Base-by-base conservation (phyloP, 1,140 invertebrate species). In the Steinernema khuongi region DNA sequence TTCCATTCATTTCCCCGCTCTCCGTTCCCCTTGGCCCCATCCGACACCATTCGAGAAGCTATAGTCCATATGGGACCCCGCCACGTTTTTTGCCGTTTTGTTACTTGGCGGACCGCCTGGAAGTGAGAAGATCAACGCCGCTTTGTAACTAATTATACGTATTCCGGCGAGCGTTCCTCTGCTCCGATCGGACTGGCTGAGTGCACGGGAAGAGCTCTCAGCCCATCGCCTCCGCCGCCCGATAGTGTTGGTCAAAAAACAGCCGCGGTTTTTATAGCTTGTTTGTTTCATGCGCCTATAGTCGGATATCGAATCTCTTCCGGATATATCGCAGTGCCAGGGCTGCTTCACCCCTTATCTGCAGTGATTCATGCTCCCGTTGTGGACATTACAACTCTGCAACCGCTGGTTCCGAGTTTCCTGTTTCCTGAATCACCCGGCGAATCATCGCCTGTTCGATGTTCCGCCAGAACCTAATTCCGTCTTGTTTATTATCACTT, bases 181-280 rank as follows among this genome's bases (percentile, higher is more conserved):
- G 36, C 36, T n/a, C 7, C n/a, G n/a, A n/a, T n/a, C n/a, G n/a
- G n/a, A n/a, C 50, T 14, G 50, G n/a, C n/a, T n/a, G 36, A 60
- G 19, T 60, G 50, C 50, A 60, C 50, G 50, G 26, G 11, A 22
- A 26, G 50, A 60, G 14, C 50, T 60, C 50, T 4, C 26, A 14
- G 4, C 22, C 19, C 50, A 7, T 60, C 50, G 50, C 50, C 22
- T 60, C 50, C 50, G 26, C 19, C 50, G 50, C 50, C 50, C 26
- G 2, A 60, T 22, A 60, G 50, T 22, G 50, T 60, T 60, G 50
- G 50, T 60, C 50, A 60, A 60, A 60, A 60, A 60, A 60, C 50
- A 60, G 50, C 50, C 50, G 50, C 50, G 19, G 26, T 60, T 60
- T 60, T 60, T 60, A n/a, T n/a, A 60, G 50, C 50, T 60, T 60